Evolutionary conservation across 2,113 vertebrate genomes (phyloP), one percentile per base, ranked within the genome.

Genomic region (Chascanopsetta lugubris): DNA sequence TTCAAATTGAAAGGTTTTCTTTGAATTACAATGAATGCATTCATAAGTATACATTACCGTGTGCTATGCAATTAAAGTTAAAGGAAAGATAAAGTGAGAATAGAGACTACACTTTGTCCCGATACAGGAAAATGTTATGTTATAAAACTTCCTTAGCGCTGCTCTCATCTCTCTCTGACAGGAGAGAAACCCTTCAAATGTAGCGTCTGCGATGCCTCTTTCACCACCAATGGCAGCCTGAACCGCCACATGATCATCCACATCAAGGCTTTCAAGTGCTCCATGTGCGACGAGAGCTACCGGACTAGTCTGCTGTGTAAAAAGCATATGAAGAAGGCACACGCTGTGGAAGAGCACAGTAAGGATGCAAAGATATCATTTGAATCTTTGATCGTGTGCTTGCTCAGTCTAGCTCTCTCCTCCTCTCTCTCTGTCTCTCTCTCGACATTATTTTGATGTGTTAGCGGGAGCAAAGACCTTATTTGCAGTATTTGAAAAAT

Each of bases 221-320:
- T 99, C 88, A 99, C 97, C 69, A 99, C 97, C 76, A 99, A 99
- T 15, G 96, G 97, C 62, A 99, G 97, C 89, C 94, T 99, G 88
- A 99, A 95, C 42, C 92, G 97, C 45, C 97, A 99, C 91, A 95
- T 94, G 94, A 93, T 96, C 55, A 96, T 96, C 54, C 97, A 99
- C 90, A 87, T 93, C 77, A 97, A 95, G 88, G 94, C 95, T 10
- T 98, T 94, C 87, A 98, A 96, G 85, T 99, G 97, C 76, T 92
- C 93, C 0, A 90, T 97, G 85, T 99, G 97, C 54, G 93, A 94
- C 12, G 95, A 98, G 74, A 96, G 90, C 83, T 99, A 98, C 91
- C 93, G 97, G 65, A 97, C 95, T 56, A 93, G 90, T 9, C 91
- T 95, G 80, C 94, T 97, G 80, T 96, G 93, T 79, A 95, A 94